Conservation (phyloP, 2,113 vertebrate species). For the Pantherophis guttatus region DNA sequence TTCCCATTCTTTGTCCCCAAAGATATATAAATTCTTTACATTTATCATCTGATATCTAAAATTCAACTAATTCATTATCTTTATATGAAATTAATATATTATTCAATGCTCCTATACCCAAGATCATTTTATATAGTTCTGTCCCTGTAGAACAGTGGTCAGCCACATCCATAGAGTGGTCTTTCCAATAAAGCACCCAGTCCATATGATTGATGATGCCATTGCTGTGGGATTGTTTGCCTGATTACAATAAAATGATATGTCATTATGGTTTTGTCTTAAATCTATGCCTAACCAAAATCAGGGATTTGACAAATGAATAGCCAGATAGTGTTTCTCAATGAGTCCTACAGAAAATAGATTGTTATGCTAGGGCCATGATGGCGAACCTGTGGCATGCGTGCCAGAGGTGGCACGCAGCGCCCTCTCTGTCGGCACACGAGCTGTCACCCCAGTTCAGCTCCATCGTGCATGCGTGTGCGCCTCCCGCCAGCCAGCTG, state of each 20-base stretch:
- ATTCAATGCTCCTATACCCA: neutral
- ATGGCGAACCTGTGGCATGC: no score
- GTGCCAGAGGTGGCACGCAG: no score
- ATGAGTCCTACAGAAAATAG: neutral
- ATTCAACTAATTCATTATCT: neutral
- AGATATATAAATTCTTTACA: neutral
- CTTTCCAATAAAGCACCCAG: neutral
- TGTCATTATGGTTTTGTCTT: neutral
- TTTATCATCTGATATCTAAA: neutral
- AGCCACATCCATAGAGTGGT: neutral
- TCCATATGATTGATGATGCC: neutral
- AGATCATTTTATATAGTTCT: neutral
- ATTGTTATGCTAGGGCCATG: neutral
- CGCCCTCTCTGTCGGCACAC: no score
- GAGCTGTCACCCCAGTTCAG: no score
- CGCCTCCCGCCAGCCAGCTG: no score
- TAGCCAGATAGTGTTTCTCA: neutral
- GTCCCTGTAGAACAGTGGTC: neutral
- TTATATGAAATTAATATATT: neutral
- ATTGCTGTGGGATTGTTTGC: neutral
- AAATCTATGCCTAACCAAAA: neutral
- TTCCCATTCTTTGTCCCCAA: no score
- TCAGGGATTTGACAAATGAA: neutral
- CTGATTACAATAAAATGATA: neutral
- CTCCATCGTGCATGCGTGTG: no score